These are phyloP conservation scores for Choristoneura rosaceana DNA, from an alignment of 2,888 invertebrate species.

Conservation along the genomic window DNA sequence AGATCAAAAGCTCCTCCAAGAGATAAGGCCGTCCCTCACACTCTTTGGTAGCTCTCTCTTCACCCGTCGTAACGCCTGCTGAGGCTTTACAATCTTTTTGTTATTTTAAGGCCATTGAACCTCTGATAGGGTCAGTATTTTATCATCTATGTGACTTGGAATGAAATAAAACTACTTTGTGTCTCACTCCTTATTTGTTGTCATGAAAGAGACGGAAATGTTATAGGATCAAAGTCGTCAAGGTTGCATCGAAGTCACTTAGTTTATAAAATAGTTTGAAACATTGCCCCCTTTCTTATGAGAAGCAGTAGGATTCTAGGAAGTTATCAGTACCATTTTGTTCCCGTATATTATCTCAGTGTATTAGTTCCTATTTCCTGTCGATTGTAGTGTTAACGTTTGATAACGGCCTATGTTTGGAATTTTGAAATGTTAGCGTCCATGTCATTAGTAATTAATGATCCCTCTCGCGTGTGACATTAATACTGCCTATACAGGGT, in stretches of 20 bases:
- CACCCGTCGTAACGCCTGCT: conserved; percentile 35
- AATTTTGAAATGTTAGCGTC: conserved; percentile 31
- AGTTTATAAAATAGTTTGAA: background rate
- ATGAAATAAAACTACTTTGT: background rate
- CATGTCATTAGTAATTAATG: background rate
- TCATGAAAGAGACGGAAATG: background rate
- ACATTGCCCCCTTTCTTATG: background rate
- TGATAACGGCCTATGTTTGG: conserved; percentile 34
- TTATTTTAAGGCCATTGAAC: background rate
- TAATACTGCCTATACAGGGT: conserved; percentile 38
- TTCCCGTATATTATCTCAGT: conserved; percentile 12
- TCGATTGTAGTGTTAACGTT: conserved; percentile 31
- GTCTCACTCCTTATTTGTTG: background rate
- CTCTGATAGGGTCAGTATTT: background rate
- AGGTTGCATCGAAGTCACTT: background rate
- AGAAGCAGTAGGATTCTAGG: background rate
- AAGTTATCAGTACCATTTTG: background rate
- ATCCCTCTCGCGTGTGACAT: conserved; percentile 6
- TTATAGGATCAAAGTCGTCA: background rate
- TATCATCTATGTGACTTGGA: conserved; percentile 5
- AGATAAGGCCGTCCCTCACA: conserved; percentile 68
- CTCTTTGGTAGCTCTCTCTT: conserved; percentile 64
- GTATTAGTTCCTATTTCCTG: conserved; percentile 40
- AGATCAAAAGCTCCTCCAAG: conserved; percentile 82
- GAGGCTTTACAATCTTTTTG: background rate